These are phyloP conservation scores for Platalea minor DNA, from an alignment of 2,797 vertebrate genomes.

Conservation along the genomic window DNA sequence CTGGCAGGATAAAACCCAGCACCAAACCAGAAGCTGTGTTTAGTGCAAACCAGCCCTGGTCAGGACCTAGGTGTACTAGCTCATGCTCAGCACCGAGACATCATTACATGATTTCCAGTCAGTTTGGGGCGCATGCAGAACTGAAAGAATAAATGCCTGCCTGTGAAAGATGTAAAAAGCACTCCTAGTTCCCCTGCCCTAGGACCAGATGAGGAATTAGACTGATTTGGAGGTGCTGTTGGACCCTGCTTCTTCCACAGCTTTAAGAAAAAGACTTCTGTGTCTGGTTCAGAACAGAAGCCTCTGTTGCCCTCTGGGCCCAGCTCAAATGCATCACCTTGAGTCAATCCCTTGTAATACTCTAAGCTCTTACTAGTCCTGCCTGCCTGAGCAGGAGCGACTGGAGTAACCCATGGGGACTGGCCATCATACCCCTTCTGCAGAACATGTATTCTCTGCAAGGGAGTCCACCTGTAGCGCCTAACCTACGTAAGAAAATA, in stretches of 20 bases:
- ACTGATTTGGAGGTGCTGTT: background rate
- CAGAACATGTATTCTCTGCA: background rate
- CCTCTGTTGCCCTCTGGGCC: background rate
- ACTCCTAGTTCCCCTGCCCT: background rate
- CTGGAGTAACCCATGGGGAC: background rate
- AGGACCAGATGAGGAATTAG: background rate
- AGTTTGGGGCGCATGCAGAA: background rate
- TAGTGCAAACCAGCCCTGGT: background rate
- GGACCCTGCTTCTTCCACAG: background rate
- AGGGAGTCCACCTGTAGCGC: background rate
- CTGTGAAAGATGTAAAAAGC: background rate
- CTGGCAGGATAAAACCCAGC: background rate
- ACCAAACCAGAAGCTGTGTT: background rate
- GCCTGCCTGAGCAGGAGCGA: background rate
- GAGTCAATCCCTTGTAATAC: background rate
- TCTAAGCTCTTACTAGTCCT: background rate
- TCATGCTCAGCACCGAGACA: background rate
- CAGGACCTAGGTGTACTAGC: background rate
- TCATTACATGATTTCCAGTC: background rate
- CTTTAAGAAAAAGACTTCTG: background rate
- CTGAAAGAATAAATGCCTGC: background rate
- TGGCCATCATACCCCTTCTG: background rate
- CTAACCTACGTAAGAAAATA: background rate
- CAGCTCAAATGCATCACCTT: background rate
- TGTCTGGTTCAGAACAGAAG: background rate